A percentile compares a stretch with the other conserved stretches of the same genome.
phyloP scores from a whole-genome alignment of 2,113 vertebrate genomes.

The Dipodomys merriami region DNA sequence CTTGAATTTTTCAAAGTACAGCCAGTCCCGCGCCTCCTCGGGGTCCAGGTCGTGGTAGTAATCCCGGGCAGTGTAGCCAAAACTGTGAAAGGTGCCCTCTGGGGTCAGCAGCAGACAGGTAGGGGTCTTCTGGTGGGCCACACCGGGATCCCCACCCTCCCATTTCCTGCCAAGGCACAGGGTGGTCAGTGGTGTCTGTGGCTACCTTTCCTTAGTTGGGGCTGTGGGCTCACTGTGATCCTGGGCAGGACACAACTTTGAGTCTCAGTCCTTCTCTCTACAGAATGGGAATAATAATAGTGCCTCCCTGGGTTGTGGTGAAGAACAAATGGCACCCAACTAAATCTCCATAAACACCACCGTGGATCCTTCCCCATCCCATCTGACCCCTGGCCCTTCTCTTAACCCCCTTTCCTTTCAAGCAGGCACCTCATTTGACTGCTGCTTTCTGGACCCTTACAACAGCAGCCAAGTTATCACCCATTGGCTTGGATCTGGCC shows the following conservation, averaged over 20 bases:
- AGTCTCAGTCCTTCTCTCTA: not conserved
- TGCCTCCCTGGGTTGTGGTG: constrained; percentile 3
- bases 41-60: constrained; percentile 97
- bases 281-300: not conserved
- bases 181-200: not conserved
- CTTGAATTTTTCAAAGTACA: constrained; percentile 99
- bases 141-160: constrained; percentile 97
- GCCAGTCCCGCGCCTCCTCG: constrained; percentile 94
- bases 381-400: not conserved
- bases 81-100: constrained; percentile 95
- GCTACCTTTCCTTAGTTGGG: not conserved
- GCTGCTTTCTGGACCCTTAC: not conserved
- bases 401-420: not conserved
- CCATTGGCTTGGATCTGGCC: not conserved
- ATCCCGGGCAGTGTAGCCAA: constrained; percentile 95
- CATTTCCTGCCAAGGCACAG: constrained; percentile 90
- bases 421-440: not conserved
- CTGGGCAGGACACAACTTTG: not conserved
- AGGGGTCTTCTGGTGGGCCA: constrained; percentile 98
- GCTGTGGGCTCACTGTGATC: not conserved
- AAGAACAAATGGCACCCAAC: not conserved
- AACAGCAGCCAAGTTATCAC: not conserved
- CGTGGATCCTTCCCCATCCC: not conserved
- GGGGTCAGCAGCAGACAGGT: constrained; percentile 96
- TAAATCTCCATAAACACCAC: not conserved